Evolutionary conservation across 2,797 vertebrate species (phyloP), one percentile per base, ranked within the genome.

Genomic region (Thripadectes ignobilis): DNA sequence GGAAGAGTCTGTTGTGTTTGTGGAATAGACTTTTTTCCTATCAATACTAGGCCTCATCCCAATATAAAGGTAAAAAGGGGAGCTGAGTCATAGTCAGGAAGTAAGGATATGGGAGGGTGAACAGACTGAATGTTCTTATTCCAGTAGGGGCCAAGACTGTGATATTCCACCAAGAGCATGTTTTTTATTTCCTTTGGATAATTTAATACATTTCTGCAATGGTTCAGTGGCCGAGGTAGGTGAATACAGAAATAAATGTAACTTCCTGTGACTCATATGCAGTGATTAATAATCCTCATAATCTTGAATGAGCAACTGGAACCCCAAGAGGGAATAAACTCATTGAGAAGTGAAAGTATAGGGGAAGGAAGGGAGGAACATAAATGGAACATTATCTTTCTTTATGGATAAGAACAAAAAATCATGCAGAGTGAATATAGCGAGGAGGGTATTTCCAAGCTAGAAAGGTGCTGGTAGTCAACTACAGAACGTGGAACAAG

Each of bases 171-270:
- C 46, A 85, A 46, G 17, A 36, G n/a, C 9, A 15, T 30, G 77
- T 5, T 59, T 81, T 81, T 87, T 67, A 46, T 91, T 94, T 74
- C 65, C 43, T 86, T 66, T 38, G 38, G 34, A 81, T 29, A 29
- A 51, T 65, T 85, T 73, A 65, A 90, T n/a, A 75, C 26, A 59
- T 4, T 90, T 79, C 36, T 88, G 71, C 63, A 61, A 38, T 48
- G 69, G 73, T 78, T 86, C 85, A 66, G 62, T 89, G 80, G 82
- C 59, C 67, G 59, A 76, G 48, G 74, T 65, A 85, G 80, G 83
- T 91, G 77, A 90, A 69, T 15, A 79, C 21, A 95, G 77, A 85
- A 93, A 84, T 68, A 96, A 94, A 86, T 81, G 45, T 52, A 79
- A 69, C 67, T 86, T 93, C 72, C 85, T 90, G 77, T 88, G 77